Evolutionary conservation across 2,113 vertebrate species (phyloP), one percentile per base, ranked within the genome.

Genomic region (Phodopus roborovskii): DNA sequence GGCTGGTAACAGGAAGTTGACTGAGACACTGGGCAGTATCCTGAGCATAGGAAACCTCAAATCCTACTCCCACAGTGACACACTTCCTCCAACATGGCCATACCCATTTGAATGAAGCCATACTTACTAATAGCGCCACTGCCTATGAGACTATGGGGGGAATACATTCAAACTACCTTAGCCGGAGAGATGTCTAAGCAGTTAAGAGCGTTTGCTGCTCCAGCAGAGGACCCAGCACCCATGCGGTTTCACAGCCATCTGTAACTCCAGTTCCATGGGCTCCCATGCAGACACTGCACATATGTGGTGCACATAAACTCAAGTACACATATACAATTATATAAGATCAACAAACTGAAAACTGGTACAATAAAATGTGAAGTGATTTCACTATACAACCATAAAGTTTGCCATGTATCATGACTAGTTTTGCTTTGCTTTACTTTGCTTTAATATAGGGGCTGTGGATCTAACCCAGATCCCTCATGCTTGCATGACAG

Each of bases 351-450:
- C 73, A 93, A 33, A 87, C 3, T 87, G 53, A 92, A 96, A 28
- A 89, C 12, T 58, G 53, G 71, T 89, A 13, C 17, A 33, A 33
- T 93, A 56, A 87, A 92, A 94, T 68, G 89, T 30, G 24, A 45
- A 75, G 11, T 83, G 48, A 96, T 75, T 91, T 95, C 56, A 91
- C 87, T 56, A 95, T 36, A 87, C 2, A 68, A 48, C 42, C 42
- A 68, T 50, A 62, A 88, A 68, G 48, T 74, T 48, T 77, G 74
- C 26, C 26, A 4, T 30, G 74, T 50, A 5, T 79, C 30, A 53
- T 22, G 30, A 10, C 24, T 45, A 7, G 42, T 42, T 75, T 75
- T 45, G 73, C 19, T 24, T 39, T 24, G 78, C n/a, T 39, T 83
- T 60, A 13, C 6, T 28, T 26, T 83, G 74, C 1, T 64, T 84